Evolutionary conservation across 2,888 invertebrate species (phyloP), one percentile per base, ranked within the genome.

Genomic region (Heliothis peltigera): DNA sequence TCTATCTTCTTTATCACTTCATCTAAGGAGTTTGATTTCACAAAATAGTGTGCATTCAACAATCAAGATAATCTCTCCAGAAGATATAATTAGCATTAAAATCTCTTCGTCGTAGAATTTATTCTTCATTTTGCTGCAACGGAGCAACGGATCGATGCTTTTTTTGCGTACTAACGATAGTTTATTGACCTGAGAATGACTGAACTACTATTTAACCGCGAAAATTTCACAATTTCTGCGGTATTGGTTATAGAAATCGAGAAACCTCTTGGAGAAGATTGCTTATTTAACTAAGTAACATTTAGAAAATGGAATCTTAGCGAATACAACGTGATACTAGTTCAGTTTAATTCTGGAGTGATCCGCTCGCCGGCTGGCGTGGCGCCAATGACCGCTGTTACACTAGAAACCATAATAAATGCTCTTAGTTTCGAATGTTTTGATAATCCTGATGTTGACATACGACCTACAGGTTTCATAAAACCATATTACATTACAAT

Each of bases 321-420:
- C 58, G 57, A 71, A 71, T 46, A 54, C 70, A 57, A 44, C 54
- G 43, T 15, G 55, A 35, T 59, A 59, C 56, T 70, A 39, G 68
- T 72, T 75, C 60, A 15, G 81, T 84, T 85, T 84, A 83, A 87
- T 84, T 86, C 87, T 84, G 87, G 86, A 84, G 82, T 76, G 82
- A 83, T 79, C 64, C 70, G 58, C 65, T 64, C 19, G 59, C 60
- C 56, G 52, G 49, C 73, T 88, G 88, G 88, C 87, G 39, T 1
- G 4, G 19, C 39, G 85, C 90, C 90, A 90, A 83, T 59, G 64
- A 47, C 51, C 57, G 52, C 69, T 75, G 81, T 83, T 63, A 80
- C 70, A 77, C 66, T 64, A 67, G 69, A 80, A 82, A 82, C 80
- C 74, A 79, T 82, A 79, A 81, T 78, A 81, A 79, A 80, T 76